Conservation (phyloP, 2,888 invertebrate species). For the Spodoptera picta region DNA sequence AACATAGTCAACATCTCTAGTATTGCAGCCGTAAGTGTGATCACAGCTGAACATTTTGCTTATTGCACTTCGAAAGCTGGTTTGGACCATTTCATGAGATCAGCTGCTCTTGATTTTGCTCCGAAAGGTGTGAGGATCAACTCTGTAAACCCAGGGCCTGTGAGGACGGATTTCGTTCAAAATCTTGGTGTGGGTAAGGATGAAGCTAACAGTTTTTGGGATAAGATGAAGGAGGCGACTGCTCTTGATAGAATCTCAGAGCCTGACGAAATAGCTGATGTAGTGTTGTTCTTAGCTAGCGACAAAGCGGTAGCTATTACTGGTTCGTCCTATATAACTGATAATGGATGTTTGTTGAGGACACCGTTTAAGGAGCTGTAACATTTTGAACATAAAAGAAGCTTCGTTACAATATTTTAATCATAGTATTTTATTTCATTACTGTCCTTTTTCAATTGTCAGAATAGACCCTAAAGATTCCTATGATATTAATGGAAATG, state of each 20-base stretch:
- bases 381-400: no score
- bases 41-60: slow-evolving; percentile 22
- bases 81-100: slow-evolving; percentile 95
- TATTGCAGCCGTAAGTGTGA: slow-evolving; percentile 27
- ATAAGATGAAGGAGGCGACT: slow-evolving; percentile 92
- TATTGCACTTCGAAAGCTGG: slow-evolving; percentile 57
- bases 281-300: slow-evolving; percentile 54
- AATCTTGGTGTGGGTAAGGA: slow-evolving; percentile 64
- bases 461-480: no score
- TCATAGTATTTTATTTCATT: no score
- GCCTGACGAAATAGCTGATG: slow-evolving; percentile 20
- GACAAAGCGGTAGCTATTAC: slow-evolving; percentile 91
- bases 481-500: no score
- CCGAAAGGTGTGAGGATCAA: slow-evolving; percentile 93
- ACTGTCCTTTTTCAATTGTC: no score
- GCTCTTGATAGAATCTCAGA: slow-evolving; percentile 93
- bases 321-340: slow-evolving; percentile 84
- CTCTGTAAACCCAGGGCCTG: slow-evolving; percentile 95
- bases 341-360: slow-evolving; percentile 45
- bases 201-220: slow-evolving; percentile 75
- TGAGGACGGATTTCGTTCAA: slow-evolving; percentile 72
- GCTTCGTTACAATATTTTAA: no score
- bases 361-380: neutral
- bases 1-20: slow-evolving; percentile 64
- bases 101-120: slow-evolving; percentile 93